A percentile compares a stretch with the other conserved stretches of the same genome.
Evolutionary conservation across 2,888 invertebrate genomes (phyloP).

Genomic region (Andrena hattorfiana): DNA sequence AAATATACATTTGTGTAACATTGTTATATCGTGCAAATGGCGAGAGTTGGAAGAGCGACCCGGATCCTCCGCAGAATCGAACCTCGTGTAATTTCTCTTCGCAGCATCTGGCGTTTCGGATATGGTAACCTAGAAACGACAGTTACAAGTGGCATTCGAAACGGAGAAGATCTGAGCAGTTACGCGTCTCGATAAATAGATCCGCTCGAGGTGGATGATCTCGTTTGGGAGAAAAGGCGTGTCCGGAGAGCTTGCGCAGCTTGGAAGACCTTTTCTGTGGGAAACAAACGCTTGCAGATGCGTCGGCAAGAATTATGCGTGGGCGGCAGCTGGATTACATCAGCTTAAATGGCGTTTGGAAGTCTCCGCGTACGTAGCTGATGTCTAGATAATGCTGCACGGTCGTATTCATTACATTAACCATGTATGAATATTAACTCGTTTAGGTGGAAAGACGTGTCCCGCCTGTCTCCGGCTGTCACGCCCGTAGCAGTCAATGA

Average conservation of each 20-base stretch:
- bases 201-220: slow-evolving; percentile 9
- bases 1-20: background rate
- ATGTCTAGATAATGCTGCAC: slow-evolving; percentile 40
- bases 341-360: slow-evolving; percentile 50
- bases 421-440: slow-evolving; percentile 55
- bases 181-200: slow-evolving; percentile 25
- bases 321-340: slow-evolving; percentile 51
- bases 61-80: slow-evolving; percentile 16
- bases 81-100: slow-evolving; percentile 23
- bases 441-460: slow-evolving; percentile 49
- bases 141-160: background rate
- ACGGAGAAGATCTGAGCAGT: background rate
- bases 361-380: slow-evolving; percentile 26
- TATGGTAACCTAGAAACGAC: slow-evolving; percentile 26
- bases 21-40: slow-evolving; percentile 31
- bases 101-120: background rate
- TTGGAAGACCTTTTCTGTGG: slow-evolving; percentile 14
- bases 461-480: slow-evolving; percentile 41
- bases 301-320: slow-evolving; percentile 3
- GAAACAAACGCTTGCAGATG: slow-evolving; percentile 24
- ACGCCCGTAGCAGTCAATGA: slow-evolving; percentile 26
- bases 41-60: slow-evolving; percentile 33
- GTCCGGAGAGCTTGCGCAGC: background rate
- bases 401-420: slow-evolving; percentile 44
- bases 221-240: slow-evolving; percentile 18